Conservation (phyloP, 2,113 vertebrate genomes). For the Lampris incognitus region DNA sequence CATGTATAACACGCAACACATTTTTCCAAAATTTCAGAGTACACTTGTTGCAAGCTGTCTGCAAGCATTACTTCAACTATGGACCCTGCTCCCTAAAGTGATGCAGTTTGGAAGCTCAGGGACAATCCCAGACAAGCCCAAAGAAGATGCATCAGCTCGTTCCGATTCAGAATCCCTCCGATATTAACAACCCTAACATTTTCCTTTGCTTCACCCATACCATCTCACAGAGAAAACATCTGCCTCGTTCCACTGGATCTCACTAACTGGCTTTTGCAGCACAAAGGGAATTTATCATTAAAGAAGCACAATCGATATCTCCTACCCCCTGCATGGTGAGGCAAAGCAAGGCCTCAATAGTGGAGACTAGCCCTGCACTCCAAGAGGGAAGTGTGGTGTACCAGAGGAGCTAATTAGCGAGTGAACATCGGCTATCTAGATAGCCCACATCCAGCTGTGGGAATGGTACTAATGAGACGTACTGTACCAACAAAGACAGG, state of each 20-base stretch:
- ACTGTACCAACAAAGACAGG: conserved; percentile 62
- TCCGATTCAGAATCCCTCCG: conserved; percentile 34
- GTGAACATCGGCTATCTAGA: conserved; percentile 66
- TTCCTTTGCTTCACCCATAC: conserved; percentile 44
- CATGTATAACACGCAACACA: not conserved
- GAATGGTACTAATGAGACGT: conserved; percentile 74
- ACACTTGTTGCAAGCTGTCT: conserved; percentile 22
- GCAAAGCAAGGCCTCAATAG: conserved; percentile 49
- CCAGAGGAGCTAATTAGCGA: conserved; percentile 79
- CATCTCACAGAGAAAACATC: conserved; percentile 51
- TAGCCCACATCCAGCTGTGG: conserved; percentile 73
- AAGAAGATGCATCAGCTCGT: conserved; percentile 8
- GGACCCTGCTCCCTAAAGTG: conserved; percentile 24
- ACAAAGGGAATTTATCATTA: conserved; percentile 83
- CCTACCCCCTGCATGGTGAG: conserved; percentile 57
- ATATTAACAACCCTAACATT: conserved; percentile 2
- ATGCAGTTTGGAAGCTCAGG: conserved; percentile 32
- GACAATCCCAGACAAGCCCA: conserved; percentile 31
- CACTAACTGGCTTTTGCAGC: conserved; percentile 64
- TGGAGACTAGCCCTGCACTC: conserved; percentile 49
- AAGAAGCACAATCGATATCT: conserved; percentile 76
- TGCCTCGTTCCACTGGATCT: conserved; percentile 41
- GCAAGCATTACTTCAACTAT: conserved; percentile 16
- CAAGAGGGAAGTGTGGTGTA: conserved; percentile 55
- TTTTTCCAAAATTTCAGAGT: not conserved